Conservation (phyloP, 1,140 invertebrate genomes). For the Galleria mellonella region DNA sequence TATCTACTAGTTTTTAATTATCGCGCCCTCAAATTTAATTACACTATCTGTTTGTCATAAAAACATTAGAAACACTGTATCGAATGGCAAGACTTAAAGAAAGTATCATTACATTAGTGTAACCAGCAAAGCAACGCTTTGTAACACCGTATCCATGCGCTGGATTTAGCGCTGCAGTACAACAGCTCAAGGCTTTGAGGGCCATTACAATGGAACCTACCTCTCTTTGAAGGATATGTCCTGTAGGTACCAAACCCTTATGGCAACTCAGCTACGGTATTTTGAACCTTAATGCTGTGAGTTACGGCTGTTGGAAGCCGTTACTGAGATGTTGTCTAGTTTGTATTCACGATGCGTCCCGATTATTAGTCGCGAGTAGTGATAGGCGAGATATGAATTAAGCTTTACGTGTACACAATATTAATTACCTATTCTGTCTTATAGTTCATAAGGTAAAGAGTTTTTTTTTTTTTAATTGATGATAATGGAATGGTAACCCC, state of each 20-base stretch:
- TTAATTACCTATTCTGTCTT: too few species aligned
- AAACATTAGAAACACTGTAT: too few species aligned
- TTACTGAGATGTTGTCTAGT: background rate
- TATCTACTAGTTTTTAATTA: too few species aligned
- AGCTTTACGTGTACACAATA: background rate
- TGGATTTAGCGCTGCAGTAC: too few species aligned
- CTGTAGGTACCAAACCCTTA: slow-evolving; percentile 5
- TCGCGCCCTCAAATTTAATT: too few species aligned
- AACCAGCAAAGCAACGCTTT: too few species aligned
- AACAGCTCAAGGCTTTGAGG: slow-evolving; percentile 11
- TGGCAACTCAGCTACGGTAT: background rate
- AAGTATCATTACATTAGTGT: too few species aligned
- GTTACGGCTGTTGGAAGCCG: slow-evolving; percentile 1
- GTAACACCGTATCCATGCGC: too few species aligned
- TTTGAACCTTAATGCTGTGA: background rate
- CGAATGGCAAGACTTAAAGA: too few species aligned
- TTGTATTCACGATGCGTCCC: slow-evolving; percentile 18
- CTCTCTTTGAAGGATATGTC: slow-evolving; percentile 21
- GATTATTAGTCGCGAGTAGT: slow-evolving; percentile 20
- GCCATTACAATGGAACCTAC: slow-evolving; percentile 17
- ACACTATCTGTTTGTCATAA: too few species aligned
- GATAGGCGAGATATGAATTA: slow-evolving; percentile 16
- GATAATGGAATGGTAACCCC: background rate
- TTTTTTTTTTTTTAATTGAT: too few species aligned
- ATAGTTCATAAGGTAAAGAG: too few species aligned